Evolutionary conservation across 2,888 invertebrate genomes (phyloP).

Genomic region (Pterobdella sp.): DNA sequence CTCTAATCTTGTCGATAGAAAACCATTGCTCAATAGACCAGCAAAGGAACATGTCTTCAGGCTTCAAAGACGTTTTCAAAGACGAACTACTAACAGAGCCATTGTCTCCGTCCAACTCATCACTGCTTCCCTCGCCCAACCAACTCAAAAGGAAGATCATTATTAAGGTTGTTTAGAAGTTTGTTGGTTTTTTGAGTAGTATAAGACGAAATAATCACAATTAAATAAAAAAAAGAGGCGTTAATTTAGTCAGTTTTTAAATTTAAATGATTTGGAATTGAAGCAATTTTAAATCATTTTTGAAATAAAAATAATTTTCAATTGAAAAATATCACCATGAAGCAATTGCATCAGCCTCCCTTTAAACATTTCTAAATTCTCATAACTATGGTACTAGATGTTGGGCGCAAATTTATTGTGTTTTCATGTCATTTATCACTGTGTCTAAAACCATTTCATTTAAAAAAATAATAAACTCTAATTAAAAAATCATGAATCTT

Average conservation of each 20-base stretch:
- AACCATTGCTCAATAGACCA: conserved; percentile 50
- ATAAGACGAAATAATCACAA: not conserved
- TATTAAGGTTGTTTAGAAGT: conserved; percentile 43
- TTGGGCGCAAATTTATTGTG: no score
- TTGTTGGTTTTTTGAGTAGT: not conserved
- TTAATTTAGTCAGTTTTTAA: no score
- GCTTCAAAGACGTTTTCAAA: conserved; percentile 48
- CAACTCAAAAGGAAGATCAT: conserved; percentile 61
- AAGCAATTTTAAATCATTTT: not conserved
- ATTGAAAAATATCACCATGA: not conserved
- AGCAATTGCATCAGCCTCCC: not conserved
- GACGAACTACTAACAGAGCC: conserved; percentile 72
- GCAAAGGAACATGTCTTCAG: conserved; percentile 49
- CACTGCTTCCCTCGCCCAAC: conserved; percentile 73
- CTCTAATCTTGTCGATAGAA: conserved; percentile 50
- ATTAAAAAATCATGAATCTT: no score
- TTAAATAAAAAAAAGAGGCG: no score
- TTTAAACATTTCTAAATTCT: not conserved
- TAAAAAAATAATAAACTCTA: no score
- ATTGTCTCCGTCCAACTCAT: conserved; percentile 62
- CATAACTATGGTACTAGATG: not conserved
- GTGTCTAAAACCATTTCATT: no score
- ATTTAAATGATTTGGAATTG: not conserved
- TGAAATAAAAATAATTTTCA: not conserved
- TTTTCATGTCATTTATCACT: no score